phyloP scores from a whole-genome alignment of 2,113 vertebrate genomes.

The Cryptotis parvus region DNA sequence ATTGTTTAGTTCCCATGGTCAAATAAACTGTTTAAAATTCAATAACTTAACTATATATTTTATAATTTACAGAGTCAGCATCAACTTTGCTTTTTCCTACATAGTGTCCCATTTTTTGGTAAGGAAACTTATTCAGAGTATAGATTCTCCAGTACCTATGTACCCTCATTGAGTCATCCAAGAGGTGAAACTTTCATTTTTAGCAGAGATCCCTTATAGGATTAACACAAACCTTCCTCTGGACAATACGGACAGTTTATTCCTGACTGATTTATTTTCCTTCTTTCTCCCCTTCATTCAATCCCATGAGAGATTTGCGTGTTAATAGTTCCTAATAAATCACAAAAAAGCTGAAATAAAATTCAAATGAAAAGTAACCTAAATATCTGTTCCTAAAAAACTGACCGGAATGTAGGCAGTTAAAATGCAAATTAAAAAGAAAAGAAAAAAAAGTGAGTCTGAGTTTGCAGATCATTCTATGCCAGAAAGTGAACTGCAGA shows the following conservation, averaged over 20 bases:
- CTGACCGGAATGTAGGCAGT: background rate
- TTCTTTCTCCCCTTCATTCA: background rate
- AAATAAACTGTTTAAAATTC: too few relatives aligned
- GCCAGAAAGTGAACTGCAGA: background rate
- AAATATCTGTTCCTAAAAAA: background rate
- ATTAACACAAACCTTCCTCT: background rate
- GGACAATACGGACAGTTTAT: background rate
- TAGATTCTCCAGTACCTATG: background rate
- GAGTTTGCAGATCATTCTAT: background rate
- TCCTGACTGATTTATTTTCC: background rate
- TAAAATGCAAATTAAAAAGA: background rate
- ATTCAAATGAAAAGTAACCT: background rate
- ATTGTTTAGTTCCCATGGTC: too few relatives aligned
- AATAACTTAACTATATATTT: too few relatives aligned
- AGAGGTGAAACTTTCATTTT: background rate
- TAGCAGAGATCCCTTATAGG: background rate
- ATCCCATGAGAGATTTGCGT: background rate
- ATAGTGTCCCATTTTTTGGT: too few relatives aligned
- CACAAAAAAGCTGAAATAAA: background rate
- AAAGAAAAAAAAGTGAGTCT: background rate
- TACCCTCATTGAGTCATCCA: background rate
- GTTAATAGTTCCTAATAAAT: background rate
- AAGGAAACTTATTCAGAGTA: too few relatives aligned
- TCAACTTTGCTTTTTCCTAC: too few relatives aligned
- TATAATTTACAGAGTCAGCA: too few relatives aligned